A percentile compares a stretch with the other conserved stretches of the same genome.
Conservation (phyloP, 2,888 invertebrate genomes). For the Cyrtodaria siliqua region DNA sequence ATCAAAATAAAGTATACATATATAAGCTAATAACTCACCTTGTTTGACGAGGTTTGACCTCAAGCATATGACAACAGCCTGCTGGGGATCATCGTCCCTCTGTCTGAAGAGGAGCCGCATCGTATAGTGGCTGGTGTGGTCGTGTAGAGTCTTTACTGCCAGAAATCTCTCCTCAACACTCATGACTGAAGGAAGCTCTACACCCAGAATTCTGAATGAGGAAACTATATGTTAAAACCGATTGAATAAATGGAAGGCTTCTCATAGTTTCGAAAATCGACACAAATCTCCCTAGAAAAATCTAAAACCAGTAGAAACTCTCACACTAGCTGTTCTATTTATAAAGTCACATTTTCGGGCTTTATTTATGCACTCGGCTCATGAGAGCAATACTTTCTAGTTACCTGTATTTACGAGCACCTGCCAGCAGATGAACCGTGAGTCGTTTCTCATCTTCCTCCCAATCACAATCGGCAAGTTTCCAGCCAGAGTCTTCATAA, state of each 20-base stretch:
- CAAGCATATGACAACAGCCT: conserved; percentile 48
- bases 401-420: conserved; percentile 46
- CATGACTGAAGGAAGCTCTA: conserved; percentile 40
- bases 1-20: too few relatives aligned
- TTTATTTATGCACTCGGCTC: too few relatives aligned
- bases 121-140: conserved; percentile 41
- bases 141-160: conserved; percentile 39
- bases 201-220: conserved; percentile 43
- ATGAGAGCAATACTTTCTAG: too few relatives aligned
- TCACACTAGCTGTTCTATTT: too few relatives aligned
- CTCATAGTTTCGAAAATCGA: not conserved
- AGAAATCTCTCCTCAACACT: conserved; percentile 38
- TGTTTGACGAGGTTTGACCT: conserved; percentile 36
- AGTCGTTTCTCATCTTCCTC: conserved; percentile 29
- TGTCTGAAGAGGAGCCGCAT: conserved; percentile 47
- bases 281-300: not conserved
- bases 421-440: conserved; percentile 35
- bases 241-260: too few relatives aligned
- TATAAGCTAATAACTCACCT: conserved; percentile 18
- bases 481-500: conserved; percentile 46
- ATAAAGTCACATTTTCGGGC: too few relatives aligned
- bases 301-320: too few relatives aligned
- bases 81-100: conserved; percentile 34
- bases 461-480: conserved; percentile 53
- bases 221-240: too few relatives aligned